Evolutionary conservation across 2,888 invertebrate species (phyloP), one percentile per base, ranked within the genome.

Genomic region (Falcaria lacertinaria): DNA sequence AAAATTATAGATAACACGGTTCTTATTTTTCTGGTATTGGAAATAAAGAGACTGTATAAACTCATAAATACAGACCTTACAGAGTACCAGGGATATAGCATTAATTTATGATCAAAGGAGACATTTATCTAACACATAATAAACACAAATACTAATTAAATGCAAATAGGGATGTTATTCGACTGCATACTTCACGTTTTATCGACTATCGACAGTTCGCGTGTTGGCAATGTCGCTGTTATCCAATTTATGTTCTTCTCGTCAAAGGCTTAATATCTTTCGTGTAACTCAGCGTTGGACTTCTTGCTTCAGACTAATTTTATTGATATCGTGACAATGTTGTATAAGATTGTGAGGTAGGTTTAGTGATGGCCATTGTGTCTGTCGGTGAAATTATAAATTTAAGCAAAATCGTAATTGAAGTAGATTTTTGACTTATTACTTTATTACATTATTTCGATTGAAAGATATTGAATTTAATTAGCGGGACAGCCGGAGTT

Each of bases 121-220:
- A n/a, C n/a, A n/a, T n/a, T n/a, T n/a, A n/a, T n/a, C n/a, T n/a
- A n/a, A n/a, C n/a, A n/a, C n/a, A n/a, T n/a, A n/a, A n/a, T n/a
- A n/a, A n/a, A n/a, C n/a, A 28, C 11, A 28, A 28, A 28, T 28
- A 28, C 28, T 69, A 74, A 80, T 73, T 70, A 72, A 74, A 77
- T 71, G 75, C 64, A 80, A 83, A 81, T 80, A 80, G 74, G 72
- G 76, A 79, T 74, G 73, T 63, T 47, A 49, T 53, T 49, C 58
- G 58, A 66, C 71, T 69, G 67, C 60, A 75, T 77, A 82, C 78
- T 73, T 80, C 73, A 78, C 61, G 60, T 51, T 74, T 75, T 82
- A 84, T 84, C 81, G 72, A 72, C 59, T 74, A 75, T 72, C 74
- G 71, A 70, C 75, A 63, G 69, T 70, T 76, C 56, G 79, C 80